Evolutionary conservation across 2,797 vertebrate genomes (phyloP), one percentile per base, ranked within the genome.

Genomic region (Acanthiza pusilla): DNA sequence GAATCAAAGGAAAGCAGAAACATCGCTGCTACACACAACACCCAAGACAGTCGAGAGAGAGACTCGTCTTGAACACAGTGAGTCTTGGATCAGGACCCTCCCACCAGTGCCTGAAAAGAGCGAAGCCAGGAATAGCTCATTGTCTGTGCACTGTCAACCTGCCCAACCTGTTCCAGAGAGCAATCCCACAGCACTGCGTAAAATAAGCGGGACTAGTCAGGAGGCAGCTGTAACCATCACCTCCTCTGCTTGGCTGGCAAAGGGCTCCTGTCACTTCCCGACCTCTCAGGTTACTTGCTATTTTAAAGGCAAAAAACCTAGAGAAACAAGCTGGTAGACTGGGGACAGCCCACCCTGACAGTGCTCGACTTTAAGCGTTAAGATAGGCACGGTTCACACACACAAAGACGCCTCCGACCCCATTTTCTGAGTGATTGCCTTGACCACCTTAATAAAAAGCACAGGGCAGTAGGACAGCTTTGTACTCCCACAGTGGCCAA

Each of bases 191-290:
- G 80, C 3, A 1, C 85, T 40, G 50, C 3, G 2, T 34, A 48
- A 80, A 93, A 85, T 34, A 65, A 86, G 36, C 1, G 0, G 77
- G 80, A 91, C 77, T 53, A 90, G 85, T 79, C 95, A 80, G 74
- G 57, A 94, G 89, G 88, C 82, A 95, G 95, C 93, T 96, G 93
- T 20, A 92, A 77, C 89, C 72, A 91, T 73, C 57, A 16, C 88
- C 84, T 94, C 88, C 88, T 54, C 75, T 82, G 74, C 72, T 80
- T 23, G 40, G 80, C 80, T 82, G 63, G 80, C 88, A 92, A 93
- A 91, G 42, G 74, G 60, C 63, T 94, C 83, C 90, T 95, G 90
- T 94, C 86, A 91, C 68, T 91, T 87, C 85, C 75, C 12, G 0
- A 57, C 77, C 63, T 88, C 74, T 65, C 77, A 51, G 53, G 80